These are phyloP conservation scores for Plemyria rubiginata DNA, from an alignment of 2,888 invertebrate genomes.

Conservation along the genomic window DNA sequence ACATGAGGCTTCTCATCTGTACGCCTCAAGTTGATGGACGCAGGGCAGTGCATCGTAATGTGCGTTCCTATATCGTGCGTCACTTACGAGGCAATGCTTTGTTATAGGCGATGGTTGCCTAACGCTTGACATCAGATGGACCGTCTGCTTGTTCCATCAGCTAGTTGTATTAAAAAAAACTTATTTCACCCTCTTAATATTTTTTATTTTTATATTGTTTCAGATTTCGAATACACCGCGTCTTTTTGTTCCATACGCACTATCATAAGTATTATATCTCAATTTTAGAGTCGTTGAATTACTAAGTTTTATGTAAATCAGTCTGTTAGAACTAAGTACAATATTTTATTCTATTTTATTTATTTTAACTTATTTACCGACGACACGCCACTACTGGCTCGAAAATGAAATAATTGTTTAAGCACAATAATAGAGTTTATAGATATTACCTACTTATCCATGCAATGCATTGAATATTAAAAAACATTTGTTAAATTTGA, in stretches of 20 bases:
- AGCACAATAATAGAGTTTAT: constrained; percentile 16
- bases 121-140: too few species aligned
- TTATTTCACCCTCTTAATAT: neutral
- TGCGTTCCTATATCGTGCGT: too few species aligned
- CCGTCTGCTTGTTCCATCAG: too few species aligned
- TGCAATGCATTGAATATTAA: neutral
- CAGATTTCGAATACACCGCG: constrained; percentile 45
- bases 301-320: constrained; percentile 7
- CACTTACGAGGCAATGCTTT: too few species aligned
- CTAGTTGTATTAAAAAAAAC: too few species aligned
- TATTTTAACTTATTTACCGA: constrained; percentile 16
- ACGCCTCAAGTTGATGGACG: too few species aligned
- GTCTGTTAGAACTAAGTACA: neutral
- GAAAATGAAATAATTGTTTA: constrained; percentile 4
- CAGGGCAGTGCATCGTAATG: too few species aligned
- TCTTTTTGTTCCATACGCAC: constrained; percentile 45
- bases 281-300: constrained; percentile 27
- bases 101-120: too few species aligned
- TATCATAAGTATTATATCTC: constrained; percentile 55
- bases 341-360: constrained; percentile 22
- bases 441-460: neutral
- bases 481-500: neutral
- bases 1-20: too few species aligned
- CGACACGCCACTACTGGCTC: neutral
- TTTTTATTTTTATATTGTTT: constrained; percentile 28